Conservation (phyloP, 2,888 invertebrate genomes). For the Oscheius sp. region DNA sequence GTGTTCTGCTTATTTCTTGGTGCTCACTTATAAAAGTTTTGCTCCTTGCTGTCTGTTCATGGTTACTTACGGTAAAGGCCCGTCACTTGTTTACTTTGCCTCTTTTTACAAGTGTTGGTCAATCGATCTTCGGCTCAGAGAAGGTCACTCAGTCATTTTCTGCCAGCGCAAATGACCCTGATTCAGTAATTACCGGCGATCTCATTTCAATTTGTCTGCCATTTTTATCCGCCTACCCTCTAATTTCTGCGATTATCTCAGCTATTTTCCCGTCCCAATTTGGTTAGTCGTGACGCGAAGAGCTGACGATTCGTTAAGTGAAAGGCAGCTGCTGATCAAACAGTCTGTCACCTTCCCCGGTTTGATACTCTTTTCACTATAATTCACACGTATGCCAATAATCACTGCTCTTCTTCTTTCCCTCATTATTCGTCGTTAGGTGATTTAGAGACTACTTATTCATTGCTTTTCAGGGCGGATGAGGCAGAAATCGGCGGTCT, state of each 20-base stretch:
- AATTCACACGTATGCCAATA: background rate
- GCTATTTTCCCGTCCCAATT: background rate
- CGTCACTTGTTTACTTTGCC: background rate
- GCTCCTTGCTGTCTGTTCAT: background rate
- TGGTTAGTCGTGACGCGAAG: background rate
- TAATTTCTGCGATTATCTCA: background rate
- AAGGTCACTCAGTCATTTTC: conserved; percentile 23
- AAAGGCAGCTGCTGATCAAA: conserved; percentile 7
- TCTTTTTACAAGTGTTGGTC: conserved; percentile 8
- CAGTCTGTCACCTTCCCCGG: background rate
- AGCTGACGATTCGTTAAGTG: background rate
- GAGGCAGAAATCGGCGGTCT: conserved; percentile 67
- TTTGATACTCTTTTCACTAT: conserved; percentile 4
- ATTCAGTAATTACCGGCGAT: conserved; percentile 1
- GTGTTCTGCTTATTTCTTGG: background rate
- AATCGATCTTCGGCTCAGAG: conserved; percentile 4
- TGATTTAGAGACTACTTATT: background rate
- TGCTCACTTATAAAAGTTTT: background rate
- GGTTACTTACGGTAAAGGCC: background rate
- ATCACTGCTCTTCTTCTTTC: background rate
- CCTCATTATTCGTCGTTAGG: background rate
- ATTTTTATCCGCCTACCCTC: background rate
- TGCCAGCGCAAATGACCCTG: conserved; percentile 1
- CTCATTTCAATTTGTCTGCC: background rate
- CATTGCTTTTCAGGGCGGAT: conserved; percentile 40